These are phyloP conservation scores for Anguilla obscura DNA, from an alignment of 2,797 vertebrate genomes.

Conservation along the genomic window DNA sequence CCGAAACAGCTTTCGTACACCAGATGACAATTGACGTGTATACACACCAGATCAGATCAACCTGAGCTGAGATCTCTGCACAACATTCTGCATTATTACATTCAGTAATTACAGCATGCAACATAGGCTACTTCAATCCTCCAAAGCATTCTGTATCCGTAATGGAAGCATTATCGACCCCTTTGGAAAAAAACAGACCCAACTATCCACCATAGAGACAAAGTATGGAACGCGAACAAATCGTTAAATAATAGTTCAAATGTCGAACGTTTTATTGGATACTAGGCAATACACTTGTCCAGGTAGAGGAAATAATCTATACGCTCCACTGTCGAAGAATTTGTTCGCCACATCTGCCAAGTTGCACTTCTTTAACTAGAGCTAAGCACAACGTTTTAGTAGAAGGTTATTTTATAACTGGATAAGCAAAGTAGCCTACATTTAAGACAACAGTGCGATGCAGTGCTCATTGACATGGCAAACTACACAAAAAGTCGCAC, in stretches of 20 bases:
- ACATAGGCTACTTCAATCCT: background rate
- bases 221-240: background rate
- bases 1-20: background rate
- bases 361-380: conserved; percentile 14
- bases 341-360: conserved; percentile 13
- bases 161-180: background rate
- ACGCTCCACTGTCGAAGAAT: background rate
- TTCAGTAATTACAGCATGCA: background rate
- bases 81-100: background rate
- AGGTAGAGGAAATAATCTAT: background rate
- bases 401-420: background rate
- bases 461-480: background rate
- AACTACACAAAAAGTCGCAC: conserved; percentile 25
- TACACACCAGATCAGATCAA: background rate
- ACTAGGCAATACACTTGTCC: background rate
- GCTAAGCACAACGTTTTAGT: background rate
- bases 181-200: background rate
- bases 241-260: background rate
- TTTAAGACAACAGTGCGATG: background rate
- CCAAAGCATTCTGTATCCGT: background rate
- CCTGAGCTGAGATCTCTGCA: background rate
- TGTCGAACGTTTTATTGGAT: background rate
- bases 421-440: background rate
- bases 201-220: background rate
- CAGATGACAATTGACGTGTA: background rate